phyloP scores from a whole-genome alignment of 2,888 invertebrate species.

The Spisula subtruncata region DNA sequence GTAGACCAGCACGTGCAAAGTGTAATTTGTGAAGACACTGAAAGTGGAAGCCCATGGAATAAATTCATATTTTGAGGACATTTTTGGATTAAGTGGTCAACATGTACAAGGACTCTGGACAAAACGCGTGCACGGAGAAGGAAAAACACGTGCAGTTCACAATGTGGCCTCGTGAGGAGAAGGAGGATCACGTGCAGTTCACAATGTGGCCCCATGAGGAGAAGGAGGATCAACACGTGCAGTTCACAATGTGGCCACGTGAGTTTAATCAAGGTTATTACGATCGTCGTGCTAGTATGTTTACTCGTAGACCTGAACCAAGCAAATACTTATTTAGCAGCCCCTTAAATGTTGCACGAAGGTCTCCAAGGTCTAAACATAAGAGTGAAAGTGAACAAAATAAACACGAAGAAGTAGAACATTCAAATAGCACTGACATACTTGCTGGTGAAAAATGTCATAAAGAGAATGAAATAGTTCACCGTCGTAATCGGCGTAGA shows the following conservation, averaged over 20 bases:
- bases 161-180: not conserved
- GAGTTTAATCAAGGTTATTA: constrained; percentile 5
- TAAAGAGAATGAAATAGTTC: not conserved
- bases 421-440: not conserved
- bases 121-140: not conserved
- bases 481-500: not conserved
- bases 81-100: not conserved
- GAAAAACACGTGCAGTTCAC: constrained; percentile 18
- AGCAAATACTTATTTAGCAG: not conserved
- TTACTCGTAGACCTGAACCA: not conserved
- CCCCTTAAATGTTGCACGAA: constrained; percentile 2
- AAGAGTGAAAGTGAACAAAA: not conserved
- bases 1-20: not conserved
- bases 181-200: constrained; percentile 25
- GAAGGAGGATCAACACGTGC: no score
- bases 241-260: not conserved
- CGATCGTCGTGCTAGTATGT: not conserved
- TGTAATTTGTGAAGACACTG: not conserved
- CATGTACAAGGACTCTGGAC: not conserved
- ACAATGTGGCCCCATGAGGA: not conserved
- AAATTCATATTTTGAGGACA: not conserved
- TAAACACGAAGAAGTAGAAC: not conserved
- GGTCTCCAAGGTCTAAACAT: not conserved
- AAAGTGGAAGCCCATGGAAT: not conserved
- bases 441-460: not conserved